Conservation (phyloP, 2,797 vertebrate genomes). For the Tinamus major region DNA sequence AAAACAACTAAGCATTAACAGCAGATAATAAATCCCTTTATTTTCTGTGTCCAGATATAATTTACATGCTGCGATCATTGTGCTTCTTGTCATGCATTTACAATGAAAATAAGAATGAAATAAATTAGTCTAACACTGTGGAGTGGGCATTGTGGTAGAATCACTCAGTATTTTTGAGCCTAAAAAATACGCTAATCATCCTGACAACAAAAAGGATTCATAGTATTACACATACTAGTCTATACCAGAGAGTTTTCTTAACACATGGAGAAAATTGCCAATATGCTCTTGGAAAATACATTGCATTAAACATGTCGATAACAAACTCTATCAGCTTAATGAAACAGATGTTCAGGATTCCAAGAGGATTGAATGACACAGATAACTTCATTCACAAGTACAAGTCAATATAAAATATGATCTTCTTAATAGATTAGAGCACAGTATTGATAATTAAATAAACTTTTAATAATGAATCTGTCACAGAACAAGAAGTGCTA, state of each 20-base stretch:
- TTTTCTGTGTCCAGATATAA: conserved; percentile 52
- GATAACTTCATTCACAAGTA: conserved; percentile 74
- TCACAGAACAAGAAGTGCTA: conserved; percentile 61
- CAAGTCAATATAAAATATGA: conserved; percentile 75
- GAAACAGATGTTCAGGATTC: conserved; percentile 64
- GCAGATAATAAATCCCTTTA: conserved; percentile 72
- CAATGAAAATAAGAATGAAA: conserved; percentile 60
- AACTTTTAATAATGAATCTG: conserved; percentile 78
- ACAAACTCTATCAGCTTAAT: conserved; percentile 60
- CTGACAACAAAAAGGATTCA: not conserved
- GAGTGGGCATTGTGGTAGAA: not conserved
- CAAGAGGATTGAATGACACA: conserved; percentile 63
- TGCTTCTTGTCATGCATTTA: conserved; percentile 58
- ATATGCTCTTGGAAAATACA: conserved; percentile 36
- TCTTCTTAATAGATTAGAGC: conserved; percentile 75
- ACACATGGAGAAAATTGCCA: conserved; percentile 14
- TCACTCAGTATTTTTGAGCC: conserved; percentile 15
- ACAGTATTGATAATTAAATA: conserved; percentile 80
- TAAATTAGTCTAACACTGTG: conserved; percentile 46
- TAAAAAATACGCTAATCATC: not conserved
- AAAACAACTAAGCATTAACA: conserved; percentile 75
- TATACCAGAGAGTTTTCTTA: conserved; percentile 22
- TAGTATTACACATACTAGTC: not conserved
- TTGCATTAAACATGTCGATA: conserved; percentile 61
- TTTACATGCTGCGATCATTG: conserved; percentile 71